Conservation (phyloP, 2,888 invertebrate genomes). For the Iphiclides podalirius region DNA sequence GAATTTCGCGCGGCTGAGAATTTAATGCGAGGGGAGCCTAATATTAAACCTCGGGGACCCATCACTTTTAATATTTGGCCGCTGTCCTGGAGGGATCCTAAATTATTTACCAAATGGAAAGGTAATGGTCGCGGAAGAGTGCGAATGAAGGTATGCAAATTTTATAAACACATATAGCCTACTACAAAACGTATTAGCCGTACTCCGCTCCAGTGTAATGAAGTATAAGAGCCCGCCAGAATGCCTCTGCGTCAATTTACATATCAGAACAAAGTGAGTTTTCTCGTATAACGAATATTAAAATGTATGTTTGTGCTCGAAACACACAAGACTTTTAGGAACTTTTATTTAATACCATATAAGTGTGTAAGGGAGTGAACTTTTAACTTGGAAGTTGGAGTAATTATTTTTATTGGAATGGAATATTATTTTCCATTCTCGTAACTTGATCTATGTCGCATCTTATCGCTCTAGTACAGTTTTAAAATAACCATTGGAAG, state of each 20-base stretch:
- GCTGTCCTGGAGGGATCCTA: slow-evolving; percentile 75
- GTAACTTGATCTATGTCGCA: too few relatives aligned
- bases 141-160: slow-evolving; percentile 77
- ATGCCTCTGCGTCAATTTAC: slow-evolving; percentile 38
- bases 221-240: slow-evolving; percentile 52
- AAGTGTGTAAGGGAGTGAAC: too few relatives aligned
- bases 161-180: slow-evolving; percentile 72
- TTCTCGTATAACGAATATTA: slow-evolving; percentile 51
- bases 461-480: too few relatives aligned
- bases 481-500: too few relatives aligned
- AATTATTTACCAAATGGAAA: slow-evolving; percentile 80
- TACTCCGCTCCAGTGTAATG: slow-evolving; percentile 52
- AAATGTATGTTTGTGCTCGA: slow-evolving; percentile 39
- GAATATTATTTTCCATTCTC: too few relatives aligned
- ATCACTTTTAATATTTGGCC: slow-evolving; percentile 80
- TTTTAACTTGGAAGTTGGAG: too few relatives aligned
- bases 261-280: slow-evolving; percentile 50
- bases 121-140: slow-evolving; percentile 77
- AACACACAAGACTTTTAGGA: not conserved
- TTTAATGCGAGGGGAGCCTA: slow-evolving; percentile 79
- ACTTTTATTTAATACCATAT: not conserved
- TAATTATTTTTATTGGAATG: too few relatives aligned
- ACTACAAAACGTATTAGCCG: slow-evolving; percentile 57
- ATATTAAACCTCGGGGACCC: slow-evolving; percentile 79
- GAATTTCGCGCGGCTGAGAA: slow-evolving; percentile 79